phyloP scores from a whole-genome alignment of 2,797 vertebrate genomes.

The Acanthurus leucopareius region DNA sequence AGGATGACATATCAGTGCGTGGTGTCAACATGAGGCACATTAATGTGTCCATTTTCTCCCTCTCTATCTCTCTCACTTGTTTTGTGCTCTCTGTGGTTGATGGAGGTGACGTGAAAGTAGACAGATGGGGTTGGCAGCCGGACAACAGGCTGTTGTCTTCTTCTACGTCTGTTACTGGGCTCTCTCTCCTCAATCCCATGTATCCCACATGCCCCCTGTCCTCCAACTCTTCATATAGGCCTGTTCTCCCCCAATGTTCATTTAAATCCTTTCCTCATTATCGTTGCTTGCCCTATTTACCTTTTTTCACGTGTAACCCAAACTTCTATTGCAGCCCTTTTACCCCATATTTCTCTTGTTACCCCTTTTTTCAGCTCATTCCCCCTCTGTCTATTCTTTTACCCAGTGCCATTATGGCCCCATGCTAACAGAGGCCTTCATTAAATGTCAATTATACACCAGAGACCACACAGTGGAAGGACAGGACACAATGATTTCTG shows the following conservation, averaged over 20 bases:
- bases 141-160: constrained; percentile 80
- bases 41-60: constrained; percentile 39
- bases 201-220: constrained; percentile 30
- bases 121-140: constrained; percentile 87
- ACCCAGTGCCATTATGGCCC: constrained; percentile 74
- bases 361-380: constrained; percentile 31
- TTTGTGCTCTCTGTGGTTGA: constrained; percentile 55
- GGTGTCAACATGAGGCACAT: constrained; percentile 49
- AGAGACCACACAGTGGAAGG: constrained; percentile 83
- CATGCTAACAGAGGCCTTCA: constrained; percentile 82
- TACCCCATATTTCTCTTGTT: constrained; percentile 35
- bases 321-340: constrained; percentile 27
- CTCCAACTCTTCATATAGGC: constrained; percentile 17
- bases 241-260: constrained; percentile 5
- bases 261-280: constrained; percentile 26
- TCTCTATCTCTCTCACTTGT: constrained; percentile 33
- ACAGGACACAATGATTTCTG: constrained; percentile 84
- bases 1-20: constrained; percentile 40
- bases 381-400: constrained; percentile 64
- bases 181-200: constrained; percentile 42
- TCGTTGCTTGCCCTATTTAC: constrained; percentile 11
- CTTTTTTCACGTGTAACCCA: constrained; percentile 25
- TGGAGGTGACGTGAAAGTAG: constrained; percentile 83
- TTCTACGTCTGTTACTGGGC: constrained; percentile 58
- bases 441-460: constrained; percentile 90